Evolutionary conservation across 2,888 invertebrate genomes (phyloP).

Genomic region (Tetranychus truncatus): DNA sequence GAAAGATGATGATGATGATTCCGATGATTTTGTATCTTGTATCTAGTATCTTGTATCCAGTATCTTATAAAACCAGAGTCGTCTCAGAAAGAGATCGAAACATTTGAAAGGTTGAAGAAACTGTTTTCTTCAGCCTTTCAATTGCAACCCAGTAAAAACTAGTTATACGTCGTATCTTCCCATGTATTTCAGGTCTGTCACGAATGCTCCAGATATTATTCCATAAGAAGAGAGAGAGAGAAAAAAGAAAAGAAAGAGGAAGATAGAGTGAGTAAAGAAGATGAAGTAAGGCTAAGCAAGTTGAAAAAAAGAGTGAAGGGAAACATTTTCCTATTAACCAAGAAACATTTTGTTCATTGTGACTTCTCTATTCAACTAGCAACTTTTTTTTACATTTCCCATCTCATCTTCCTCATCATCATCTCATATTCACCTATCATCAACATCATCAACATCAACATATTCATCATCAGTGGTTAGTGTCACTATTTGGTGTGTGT

Average conservation of each 20-base stretch:
- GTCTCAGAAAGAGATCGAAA: too few relatives aligned
- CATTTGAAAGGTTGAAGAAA: too few relatives aligned
- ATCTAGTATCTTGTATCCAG: too few relatives aligned
- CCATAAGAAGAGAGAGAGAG: not conserved
- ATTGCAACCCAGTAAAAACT: not conserved
- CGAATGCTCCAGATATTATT: not conserved
- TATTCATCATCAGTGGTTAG: not conserved
- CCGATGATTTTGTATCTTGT: not conserved
- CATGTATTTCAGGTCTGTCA: not conserved
- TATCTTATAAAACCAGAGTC: too few relatives aligned
- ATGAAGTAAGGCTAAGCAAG: not conserved
- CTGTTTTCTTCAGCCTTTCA: too few relatives aligned
- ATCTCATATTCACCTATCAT: not conserved
- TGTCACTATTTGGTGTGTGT: not conserved
- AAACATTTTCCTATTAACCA: not conserved
- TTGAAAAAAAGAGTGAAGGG: not conserved
- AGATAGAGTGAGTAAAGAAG: slow-evolving; percentile 10
- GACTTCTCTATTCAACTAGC: slow-evolving; percentile 2
- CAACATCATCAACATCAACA: not conserved
- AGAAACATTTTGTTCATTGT: not conserved
- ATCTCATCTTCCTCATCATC: not conserved
- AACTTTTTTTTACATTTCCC: not conserved
- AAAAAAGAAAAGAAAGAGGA: not conserved
- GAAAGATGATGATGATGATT: too few relatives aligned
- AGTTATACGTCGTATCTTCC: not conserved